Percentiles rank a stretch among this genome's conserved stretches.
Evolutionary conservation across 2,797 vertebrate species (phyloP).

Genomic region (Perodicticus potto): DNA sequence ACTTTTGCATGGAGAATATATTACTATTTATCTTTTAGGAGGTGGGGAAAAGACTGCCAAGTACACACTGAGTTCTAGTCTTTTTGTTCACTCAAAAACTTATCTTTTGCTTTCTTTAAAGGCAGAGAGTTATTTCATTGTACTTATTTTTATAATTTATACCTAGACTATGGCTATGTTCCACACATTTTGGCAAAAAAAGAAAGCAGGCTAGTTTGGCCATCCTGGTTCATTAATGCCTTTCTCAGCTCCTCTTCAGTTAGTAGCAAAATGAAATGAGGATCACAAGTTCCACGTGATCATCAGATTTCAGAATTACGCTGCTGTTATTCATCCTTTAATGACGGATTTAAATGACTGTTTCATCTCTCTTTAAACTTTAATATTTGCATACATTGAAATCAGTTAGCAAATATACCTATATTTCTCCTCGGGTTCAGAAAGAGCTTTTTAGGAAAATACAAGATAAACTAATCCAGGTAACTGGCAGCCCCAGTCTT

Average conservation of each 20-base stretch:
- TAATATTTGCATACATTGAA: neutral
- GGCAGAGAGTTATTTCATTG: neutral
- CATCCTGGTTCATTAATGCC: neutral
- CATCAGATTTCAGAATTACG: neutral
- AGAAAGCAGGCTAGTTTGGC: neutral
- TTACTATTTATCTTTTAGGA: slow-evolving; percentile 55
- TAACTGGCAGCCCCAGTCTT: neutral
- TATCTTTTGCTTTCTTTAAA: slow-evolving; percentile 29
- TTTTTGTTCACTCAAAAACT: neutral
- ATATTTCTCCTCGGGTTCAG: neutral
- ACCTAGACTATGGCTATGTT: slow-evolving; percentile 28
- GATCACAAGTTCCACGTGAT: neutral
- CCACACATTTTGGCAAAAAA: slow-evolving; percentile 18
- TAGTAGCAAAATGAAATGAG: slow-evolving; percentile 35
- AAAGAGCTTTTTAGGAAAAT: slow-evolving; percentile 41
- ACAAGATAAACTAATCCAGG: slow-evolving; percentile 8
- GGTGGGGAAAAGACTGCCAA: neutral
- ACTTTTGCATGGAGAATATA: slow-evolving; percentile 16
- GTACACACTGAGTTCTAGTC: neutral
- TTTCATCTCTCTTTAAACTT: slow-evolving; percentile 25
- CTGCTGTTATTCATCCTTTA: slow-evolving; percentile 28
- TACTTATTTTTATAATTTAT: slow-evolving; percentile 23
- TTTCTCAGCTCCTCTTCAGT: slow-evolving; percentile 27
- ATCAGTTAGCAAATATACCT: slow-evolving; percentile 36
- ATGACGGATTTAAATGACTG: neutral